phyloP scores from a whole-genome alignment of 2,113 vertebrate genomes.

The Misgurnus mizolepis region DNA sequence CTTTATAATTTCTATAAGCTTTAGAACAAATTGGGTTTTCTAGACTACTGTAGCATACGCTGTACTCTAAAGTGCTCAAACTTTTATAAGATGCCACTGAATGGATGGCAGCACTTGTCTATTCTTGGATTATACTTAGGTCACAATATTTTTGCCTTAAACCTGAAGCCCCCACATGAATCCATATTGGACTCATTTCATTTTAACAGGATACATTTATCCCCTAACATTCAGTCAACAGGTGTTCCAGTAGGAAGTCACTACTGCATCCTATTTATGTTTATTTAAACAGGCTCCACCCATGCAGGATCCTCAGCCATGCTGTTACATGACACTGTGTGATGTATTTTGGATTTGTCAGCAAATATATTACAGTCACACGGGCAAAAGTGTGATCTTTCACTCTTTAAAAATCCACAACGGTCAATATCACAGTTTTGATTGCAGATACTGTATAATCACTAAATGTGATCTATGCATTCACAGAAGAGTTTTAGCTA shows the following conservation, averaged over 20 bases:
- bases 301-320: neutral
- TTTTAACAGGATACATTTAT: neutral
- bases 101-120: neutral
- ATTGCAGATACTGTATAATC: neutral
- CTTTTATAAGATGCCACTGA: neutral
- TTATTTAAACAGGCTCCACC: constrained; percentile 15
- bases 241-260: neutral
- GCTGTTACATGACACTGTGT: neutral
- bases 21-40: neutral
- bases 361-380: neutral
- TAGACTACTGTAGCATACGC: neutral
- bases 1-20: neutral
- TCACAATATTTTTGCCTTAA: neutral
- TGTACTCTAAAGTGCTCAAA: neutral
- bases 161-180: neutral
- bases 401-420: neutral
- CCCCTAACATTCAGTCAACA: neutral
- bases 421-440: neutral
- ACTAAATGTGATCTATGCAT: neutral
- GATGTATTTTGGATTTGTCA: neutral
- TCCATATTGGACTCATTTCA: neutral
- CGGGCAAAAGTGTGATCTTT: neutral
- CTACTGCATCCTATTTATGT: neutral
- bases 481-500: neutral
- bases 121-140: too few species aligned